phyloP scores from a whole-genome alignment of 2,888 invertebrate species.

The Lithophane socia region DNA sequence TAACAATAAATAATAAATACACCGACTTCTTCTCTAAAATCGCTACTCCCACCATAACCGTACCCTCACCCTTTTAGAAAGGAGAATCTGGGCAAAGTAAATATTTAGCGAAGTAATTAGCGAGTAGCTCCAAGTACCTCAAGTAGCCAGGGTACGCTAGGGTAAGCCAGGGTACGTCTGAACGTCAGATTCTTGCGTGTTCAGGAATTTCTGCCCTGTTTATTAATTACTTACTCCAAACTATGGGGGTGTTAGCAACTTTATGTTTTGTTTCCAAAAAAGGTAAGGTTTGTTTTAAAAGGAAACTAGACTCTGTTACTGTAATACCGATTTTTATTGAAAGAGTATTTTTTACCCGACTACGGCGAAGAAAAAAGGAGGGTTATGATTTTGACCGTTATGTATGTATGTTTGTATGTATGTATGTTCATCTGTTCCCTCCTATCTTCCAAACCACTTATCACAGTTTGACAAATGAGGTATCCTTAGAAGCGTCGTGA shows the following conservation, averaged over 20 bases:
- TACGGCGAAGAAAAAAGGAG: too few relatives aligned
- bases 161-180: slow-evolving; percentile 39
- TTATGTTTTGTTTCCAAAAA: slow-evolving; percentile 32
- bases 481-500: too few relatives aligned
- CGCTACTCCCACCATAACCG: background rate
- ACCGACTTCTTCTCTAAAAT: background rate
- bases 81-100: slow-evolving; percentile 82
- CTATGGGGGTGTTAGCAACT: slow-evolving; percentile 48
- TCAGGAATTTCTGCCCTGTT: slow-evolving; percentile 56
- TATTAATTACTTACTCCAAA: slow-evolving; percentile 66
- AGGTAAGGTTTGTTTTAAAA: background rate
- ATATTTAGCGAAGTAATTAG: slow-evolving; percentile 87
- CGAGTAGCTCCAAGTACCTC: slow-evolving; percentile 72
- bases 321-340: background rate
- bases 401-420: too few relatives aligned
- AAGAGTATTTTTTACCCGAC: background rate
- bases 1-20: too few relatives aligned
- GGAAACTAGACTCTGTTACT: too few relatives aligned
- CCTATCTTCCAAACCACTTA: too few relatives aligned
- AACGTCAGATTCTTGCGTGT: slow-evolving; percentile 62
- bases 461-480: too few relatives aligned
- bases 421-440: too few relatives aligned
- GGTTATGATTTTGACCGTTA: too few relatives aligned
- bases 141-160: slow-evolving; percentile 44
- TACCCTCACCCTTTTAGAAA: slow-evolving; percentile 56